Conservation (phyloP, 2,113 vertebrate species). For the Argyrosomus japonicus region DNA sequence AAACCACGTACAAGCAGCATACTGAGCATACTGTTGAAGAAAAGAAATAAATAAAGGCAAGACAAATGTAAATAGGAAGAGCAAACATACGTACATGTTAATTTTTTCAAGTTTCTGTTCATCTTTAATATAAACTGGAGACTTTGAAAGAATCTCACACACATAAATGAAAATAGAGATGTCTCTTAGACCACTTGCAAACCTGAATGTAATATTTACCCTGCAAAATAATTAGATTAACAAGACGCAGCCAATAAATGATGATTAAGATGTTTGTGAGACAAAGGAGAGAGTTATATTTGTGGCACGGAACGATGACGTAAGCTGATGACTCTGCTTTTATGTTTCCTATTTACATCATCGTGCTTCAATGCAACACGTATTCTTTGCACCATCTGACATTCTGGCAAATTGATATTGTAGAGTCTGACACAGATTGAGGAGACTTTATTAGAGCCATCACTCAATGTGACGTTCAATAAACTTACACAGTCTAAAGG, state of each 20-base stretch:
- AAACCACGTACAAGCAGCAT: no score
- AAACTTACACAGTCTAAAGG: not conserved
- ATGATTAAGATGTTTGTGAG: not conserved
- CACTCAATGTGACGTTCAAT: not conserved
- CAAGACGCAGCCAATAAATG: not conserved
- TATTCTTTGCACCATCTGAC: not conserved
- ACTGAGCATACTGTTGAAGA: no score
- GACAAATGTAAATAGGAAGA: not conserved
- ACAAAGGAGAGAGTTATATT: no score
- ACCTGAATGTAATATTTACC: not conserved
- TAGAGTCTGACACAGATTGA: not conserved
- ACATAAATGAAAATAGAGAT: not conserved
- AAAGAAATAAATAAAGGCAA: no score
- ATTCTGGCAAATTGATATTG: not conserved
- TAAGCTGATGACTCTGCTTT: constrained; percentile 5
- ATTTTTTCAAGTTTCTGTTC: no score
- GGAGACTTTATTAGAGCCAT: not conserved
- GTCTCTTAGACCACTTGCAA: not conserved
- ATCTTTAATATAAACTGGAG: no score
- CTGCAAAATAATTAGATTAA: not conserved
- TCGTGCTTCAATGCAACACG: not conserved
- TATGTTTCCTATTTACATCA: not conserved
- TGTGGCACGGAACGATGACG: not conserved
- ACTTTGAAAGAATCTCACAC: no score
- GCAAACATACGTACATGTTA: no score